Evolutionary conservation across 2,797 vertebrate species (phyloP).

Genomic region (Platyrinchus mystaceus): DNA sequence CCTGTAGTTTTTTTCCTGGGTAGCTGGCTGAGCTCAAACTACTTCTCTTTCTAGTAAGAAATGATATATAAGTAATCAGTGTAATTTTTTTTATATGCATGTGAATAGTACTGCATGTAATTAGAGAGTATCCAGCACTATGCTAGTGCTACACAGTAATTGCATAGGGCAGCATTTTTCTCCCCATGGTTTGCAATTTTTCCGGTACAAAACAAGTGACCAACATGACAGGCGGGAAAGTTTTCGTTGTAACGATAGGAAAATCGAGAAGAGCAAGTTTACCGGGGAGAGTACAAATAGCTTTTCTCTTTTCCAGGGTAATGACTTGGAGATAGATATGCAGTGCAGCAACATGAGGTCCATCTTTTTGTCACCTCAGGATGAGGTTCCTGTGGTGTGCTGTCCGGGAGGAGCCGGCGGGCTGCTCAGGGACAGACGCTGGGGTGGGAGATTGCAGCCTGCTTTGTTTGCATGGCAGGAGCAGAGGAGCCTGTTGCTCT

Average conservation of each 20-base stretch:
- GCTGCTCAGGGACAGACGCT: neutral
- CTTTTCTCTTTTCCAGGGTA: neutral
- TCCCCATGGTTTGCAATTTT: neutral
- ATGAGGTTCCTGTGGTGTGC: neutral
- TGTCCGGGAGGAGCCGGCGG: neutral
- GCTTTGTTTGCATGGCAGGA: neutral
- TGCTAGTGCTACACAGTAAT: neutral
- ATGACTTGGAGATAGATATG: neutral
- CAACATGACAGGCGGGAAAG: neutral
- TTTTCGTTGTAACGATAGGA: neutral
- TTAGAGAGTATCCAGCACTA: neutral
- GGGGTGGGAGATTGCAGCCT: neutral
- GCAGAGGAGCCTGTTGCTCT: neutral
- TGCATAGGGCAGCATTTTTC: neutral
- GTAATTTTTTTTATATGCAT: neutral
- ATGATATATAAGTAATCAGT: neutral
- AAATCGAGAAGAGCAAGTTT: neutral
- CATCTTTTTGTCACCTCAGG: neutral
- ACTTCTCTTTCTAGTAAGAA: neutral
- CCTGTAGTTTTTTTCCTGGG: neutral
- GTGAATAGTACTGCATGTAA: neutral
- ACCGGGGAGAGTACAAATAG: conserved; percentile 18
- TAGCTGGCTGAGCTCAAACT: neutral
- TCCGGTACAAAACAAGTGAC: neutral
- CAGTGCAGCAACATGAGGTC: neutral